A percentile compares a stretch with the other conserved stretches of the same genome.
phyloP scores from a whole-genome alignment of 2,888 invertebrate species.

The Cataglyphis rosenhaueri region DNA sequence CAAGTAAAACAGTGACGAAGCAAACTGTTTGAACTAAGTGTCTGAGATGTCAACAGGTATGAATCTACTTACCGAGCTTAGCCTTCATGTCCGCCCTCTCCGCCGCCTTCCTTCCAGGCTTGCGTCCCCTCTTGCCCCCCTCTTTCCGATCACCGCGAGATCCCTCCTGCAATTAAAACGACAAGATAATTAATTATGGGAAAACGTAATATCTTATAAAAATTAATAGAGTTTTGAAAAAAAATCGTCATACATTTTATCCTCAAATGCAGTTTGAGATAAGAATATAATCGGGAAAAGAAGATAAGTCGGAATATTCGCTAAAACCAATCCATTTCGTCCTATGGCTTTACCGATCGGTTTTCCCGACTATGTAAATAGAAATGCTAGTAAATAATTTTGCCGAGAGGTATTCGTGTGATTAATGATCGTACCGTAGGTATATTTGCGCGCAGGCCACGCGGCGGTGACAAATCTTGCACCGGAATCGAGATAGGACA shows the following conservation, averaged over 20 bases:
- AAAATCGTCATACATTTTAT: background rate
- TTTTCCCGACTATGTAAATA: background rate
- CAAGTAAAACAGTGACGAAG: background rate
- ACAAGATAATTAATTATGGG: background rate
- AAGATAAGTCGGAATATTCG: background rate
- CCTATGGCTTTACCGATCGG: background rate
- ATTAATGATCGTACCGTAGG: conserved; percentile 17
- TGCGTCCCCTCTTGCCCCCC: conserved; percentile 94
- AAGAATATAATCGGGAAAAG: background rate
- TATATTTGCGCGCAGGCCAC: background rate
- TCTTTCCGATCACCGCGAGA: conserved; percentile 90
- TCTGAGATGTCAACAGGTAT: background rate
- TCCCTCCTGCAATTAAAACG: conserved; percentile 85
- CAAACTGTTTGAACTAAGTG: background rate
- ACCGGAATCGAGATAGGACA: conserved; percentile 15
- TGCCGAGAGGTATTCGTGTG: conserved; percentile 30
- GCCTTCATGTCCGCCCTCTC: conserved; percentile 98
- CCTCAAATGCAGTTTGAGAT: background rate
- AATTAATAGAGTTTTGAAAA: background rate
- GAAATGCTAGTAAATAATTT: conserved; percentile 28
- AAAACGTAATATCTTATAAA: background rate
- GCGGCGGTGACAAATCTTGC: conserved; percentile 38
- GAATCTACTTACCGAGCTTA: conserved; percentile 90
- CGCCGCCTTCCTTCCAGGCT: conserved; percentile 94
- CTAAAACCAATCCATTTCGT: conserved; percentile 27